Conservation (phyloP, 2,113 vertebrate genomes). For the Petroica traversi region DNA sequence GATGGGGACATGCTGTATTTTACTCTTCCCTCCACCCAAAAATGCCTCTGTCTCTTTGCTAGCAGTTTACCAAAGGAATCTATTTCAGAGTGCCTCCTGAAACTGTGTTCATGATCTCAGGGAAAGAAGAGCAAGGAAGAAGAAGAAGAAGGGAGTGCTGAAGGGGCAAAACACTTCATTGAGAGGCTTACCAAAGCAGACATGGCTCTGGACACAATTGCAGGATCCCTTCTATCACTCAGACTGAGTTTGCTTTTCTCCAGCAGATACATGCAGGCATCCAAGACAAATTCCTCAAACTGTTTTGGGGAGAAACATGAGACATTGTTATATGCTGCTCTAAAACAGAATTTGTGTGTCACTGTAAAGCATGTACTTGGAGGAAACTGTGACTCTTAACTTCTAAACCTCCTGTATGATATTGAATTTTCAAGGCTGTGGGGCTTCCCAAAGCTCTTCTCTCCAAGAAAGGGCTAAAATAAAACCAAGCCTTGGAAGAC, state of each 20-base stretch:
- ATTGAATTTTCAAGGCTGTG: neutral
- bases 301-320: neutral
- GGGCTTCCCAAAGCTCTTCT: neutral
- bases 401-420: neutral
- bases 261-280: conserved; percentile 62
- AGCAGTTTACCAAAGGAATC: neutral
- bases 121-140: neutral
- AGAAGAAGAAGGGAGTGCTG: neutral
- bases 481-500: neutral
- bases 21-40: neutral
- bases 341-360: neutral
- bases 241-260: conserved; percentile 32
- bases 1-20: neutral
- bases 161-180: neutral
- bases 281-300: conserved; percentile 61
- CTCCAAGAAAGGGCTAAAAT: neutral
- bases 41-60: neutral
- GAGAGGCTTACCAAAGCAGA: conserved; percentile 59
- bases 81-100: neutral
- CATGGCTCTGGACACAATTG: conserved; percentile 55
- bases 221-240: neutral
- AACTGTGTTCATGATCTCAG: neutral
- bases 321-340: fast-evolving
- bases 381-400: neutral
- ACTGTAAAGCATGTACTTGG: neutral